Percentiles rank a stretch among this genome's conserved stretches.
Evolutionary conservation across 2,888 invertebrate species (phyloP).

Genomic region (Megamerina dolium): DNA sequence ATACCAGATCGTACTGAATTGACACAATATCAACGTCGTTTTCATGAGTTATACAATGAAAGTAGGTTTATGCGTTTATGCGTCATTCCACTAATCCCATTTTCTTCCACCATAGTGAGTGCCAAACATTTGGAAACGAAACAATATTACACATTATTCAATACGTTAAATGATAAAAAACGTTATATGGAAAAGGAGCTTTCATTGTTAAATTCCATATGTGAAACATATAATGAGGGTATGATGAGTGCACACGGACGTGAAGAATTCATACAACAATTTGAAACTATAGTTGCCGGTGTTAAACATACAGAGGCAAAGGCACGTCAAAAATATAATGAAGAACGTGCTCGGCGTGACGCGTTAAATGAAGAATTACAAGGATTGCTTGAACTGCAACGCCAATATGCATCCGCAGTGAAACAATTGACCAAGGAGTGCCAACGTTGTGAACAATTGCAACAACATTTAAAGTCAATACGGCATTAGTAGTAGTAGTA

Average conservation of each 20-base stretch:
- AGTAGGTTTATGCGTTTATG: no score
- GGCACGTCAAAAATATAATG: slow-evolving; percentile 59
- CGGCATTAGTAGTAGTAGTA: slow-evolving; percentile 30
- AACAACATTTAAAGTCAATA: slow-evolving; percentile 45
- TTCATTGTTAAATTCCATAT: slow-evolving; percentile 78
- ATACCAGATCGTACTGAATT: slow-evolving; percentile 89
- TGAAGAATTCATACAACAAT: slow-evolving; percentile 85
- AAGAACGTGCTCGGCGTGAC: slow-evolving; percentile 64
- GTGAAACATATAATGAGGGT: slow-evolving; percentile 82
- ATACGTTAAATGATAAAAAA: slow-evolving; percentile 91
- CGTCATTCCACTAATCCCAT: no score
- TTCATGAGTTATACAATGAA: slow-evolving; percentile 93
- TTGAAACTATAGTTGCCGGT: slow-evolving; percentile 83
- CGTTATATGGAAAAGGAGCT: slow-evolving; percentile 89
- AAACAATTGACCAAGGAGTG: slow-evolving; percentile 71
- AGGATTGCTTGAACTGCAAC: slow-evolving; percentile 62
- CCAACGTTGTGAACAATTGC: slow-evolving; percentile 59
- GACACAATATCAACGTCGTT: slow-evolving; percentile 90
- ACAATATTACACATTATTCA: slow-evolving; percentile 93
- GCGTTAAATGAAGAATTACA: slow-evolving; percentile 58
- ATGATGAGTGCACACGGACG: slow-evolving; percentile 73
- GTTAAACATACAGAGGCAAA: slow-evolving; percentile 81
- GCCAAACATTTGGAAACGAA: slow-evolving; percentile 95
- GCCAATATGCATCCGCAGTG: slow-evolving; percentile 70
- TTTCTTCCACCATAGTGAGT: slow-evolving; percentile 73